Evolutionary conservation across 2,888 invertebrate species (phyloP).

Genomic region (Melipona bicolor): DNA sequence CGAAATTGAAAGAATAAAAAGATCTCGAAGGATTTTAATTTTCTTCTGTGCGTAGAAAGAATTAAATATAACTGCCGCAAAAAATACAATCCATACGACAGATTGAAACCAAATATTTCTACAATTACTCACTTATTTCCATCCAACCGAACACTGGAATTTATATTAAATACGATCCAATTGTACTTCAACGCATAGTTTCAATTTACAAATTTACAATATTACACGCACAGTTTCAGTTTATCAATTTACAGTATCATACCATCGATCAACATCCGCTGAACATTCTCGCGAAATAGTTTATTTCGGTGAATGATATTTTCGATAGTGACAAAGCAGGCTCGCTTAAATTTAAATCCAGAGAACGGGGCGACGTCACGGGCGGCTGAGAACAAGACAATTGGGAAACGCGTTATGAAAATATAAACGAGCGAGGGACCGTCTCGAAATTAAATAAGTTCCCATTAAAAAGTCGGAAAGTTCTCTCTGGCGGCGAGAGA

Average conservation of each 20-base stretch:
- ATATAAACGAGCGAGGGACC: not conserved
- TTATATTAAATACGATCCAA: not conserved
- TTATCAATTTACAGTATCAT: no score
- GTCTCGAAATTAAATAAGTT: constrained; percentile 33
- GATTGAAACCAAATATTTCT: not conserved
- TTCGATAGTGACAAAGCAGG: not conserved
- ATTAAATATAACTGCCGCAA: not conserved
- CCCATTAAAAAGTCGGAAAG: constrained; percentile 31
- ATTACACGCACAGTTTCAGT: no score
- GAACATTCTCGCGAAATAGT: not conserved
- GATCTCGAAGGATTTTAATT: no score
- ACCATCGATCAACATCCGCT: not conserved
- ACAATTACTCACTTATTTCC: not conserved
- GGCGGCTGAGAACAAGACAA: not conserved
- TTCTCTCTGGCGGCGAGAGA: not conserved
- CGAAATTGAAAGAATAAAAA: no score
- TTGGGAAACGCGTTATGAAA: constrained; percentile 4
- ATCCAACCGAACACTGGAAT: not conserved
- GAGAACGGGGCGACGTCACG: no score
- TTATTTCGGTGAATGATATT: not conserved
- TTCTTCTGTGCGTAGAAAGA: no score
- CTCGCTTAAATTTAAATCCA: not conserved
- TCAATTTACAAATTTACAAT: no score
- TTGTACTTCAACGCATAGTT: no score
- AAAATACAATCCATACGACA: not conserved